A percentile compares a stretch with the other conserved stretches of the same genome.
These are phyloP conservation scores for western clawed frog (Xenopus tropicalis) DNA, from an alignment of 2,113 vertebrate genomes.

Conservation along the genomic window UCB_Xtro_10.0 CM004443.2:109135501-109136000, in stretches of 20 bases:
- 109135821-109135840: not conserved
- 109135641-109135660: too few relatives aligned
- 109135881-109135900: too few relatives aligned
- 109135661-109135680: too few relatives aligned
- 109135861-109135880: too few relatives aligned
- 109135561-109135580: slow-evolving; percentile 41
- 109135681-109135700: slow-evolving; percentile 67
- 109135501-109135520: slow-evolving; percentile 55
- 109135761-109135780: slow-evolving; percentile 73
- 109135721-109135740: slow-evolving; percentile 60
- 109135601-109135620: not conserved
- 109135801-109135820: too few relatives aligned
- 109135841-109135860: too few relatives aligned
- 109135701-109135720: slow-evolving; percentile 63
- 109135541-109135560: slow-evolving; percentile 59
- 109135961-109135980: too few relatives aligned
- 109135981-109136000: too few relatives aligned
- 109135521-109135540: slow-evolving; percentile 58
- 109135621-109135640: not conserved
- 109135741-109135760: slow-evolving; percentile 69
- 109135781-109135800: slow-evolving; percentile 69
- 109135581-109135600: too few relatives aligned
- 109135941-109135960: too few relatives aligned
- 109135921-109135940: too few relatives aligned
- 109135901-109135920: too few relatives aligned